Percentiles rank a stretch among this genome's conserved stretches.
Evolutionary conservation across 64 coral and sea anemone species (phyloP).

Genomic region (Catalaphyllia jardinei): DNA sequence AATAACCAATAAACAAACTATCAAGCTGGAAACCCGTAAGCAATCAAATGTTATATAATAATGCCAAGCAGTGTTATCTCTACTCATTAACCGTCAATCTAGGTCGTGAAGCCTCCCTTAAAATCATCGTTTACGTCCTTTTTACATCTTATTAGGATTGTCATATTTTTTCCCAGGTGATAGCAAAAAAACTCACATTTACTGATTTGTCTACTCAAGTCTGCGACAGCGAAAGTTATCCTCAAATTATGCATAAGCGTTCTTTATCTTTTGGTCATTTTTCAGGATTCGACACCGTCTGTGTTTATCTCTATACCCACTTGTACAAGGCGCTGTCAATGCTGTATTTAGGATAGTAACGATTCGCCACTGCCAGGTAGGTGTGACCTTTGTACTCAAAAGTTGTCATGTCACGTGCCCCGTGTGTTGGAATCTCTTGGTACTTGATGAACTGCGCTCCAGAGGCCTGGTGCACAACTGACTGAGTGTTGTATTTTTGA

Average conservation of each 20-base stretch:
- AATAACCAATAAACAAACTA: too few relatives aligned
- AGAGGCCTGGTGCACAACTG: conserved; percentile 58
- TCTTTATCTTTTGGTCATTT: neutral
- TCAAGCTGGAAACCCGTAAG: too few relatives aligned
- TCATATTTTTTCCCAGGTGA: too few relatives aligned
- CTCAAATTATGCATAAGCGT: neutral
- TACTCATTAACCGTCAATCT: too few relatives aligned
- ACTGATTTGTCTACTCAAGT: neutral
- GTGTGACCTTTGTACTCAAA: conserved; percentile 69
- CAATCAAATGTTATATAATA: too few relatives aligned
- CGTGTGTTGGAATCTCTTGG: conserved; percentile 50
- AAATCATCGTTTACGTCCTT: too few relatives aligned
- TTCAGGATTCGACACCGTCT: neutral
- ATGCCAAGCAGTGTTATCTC: too few relatives aligned
- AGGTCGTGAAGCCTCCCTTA: too few relatives aligned
- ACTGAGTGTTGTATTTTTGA: conserved; percentile 10
- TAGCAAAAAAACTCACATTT: too few relatives aligned
- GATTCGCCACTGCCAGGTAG: conserved; percentile 50
- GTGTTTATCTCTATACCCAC: conserved; percentile 37
- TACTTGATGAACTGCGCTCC: conserved; percentile 60
- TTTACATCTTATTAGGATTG: too few relatives aligned
- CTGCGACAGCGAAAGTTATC: neutral
- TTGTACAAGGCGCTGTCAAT: conserved; percentile 57
- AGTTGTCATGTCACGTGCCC: conserved; percentile 34
- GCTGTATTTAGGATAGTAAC: conserved; percentile 25